phyloP scores from a whole-genome alignment of 2,888 invertebrate genomes.

The Automeris io region DNA sequence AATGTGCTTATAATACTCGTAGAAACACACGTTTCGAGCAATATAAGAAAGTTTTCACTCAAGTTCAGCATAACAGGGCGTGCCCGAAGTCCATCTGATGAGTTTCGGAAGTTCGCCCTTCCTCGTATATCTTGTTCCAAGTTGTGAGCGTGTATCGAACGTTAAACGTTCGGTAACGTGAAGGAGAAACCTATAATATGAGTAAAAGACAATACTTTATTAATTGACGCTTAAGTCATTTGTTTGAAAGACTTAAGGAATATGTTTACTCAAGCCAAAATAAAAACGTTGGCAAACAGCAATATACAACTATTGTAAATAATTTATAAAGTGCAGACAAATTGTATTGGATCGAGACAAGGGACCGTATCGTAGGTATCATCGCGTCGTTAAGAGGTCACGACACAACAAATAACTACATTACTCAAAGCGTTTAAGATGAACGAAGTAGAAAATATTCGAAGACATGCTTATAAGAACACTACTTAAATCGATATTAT shows the following conservation, averaged over 20 bases:
- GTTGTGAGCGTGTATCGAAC: conserved; percentile 42
- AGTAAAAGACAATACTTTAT: conserved; percentile 10
- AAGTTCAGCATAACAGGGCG: conserved; percentile 51
- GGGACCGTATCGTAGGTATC: background rate
- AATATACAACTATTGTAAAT: background rate
- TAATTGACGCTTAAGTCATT: background rate
- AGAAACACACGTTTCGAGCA: conserved; percentile 29
- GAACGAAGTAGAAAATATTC: background rate
- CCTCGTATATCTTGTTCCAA: conserved; percentile 42
- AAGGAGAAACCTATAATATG: too few relatives aligned
- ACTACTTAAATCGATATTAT: too few relatives aligned
- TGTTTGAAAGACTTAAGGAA: background rate
- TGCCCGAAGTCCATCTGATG: conserved; percentile 56
- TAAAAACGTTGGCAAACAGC: too few relatives aligned
- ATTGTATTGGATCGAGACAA: background rate
- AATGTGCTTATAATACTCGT: too few relatives aligned
- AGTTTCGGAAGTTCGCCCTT: conserved; percentile 62
- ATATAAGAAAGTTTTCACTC: conserved; percentile 56
- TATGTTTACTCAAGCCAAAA: background rate
- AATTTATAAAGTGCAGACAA: background rate
- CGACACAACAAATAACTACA: background rate
- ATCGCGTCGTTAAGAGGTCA: background rate
- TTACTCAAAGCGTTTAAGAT: background rate
- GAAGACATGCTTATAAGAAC: too few relatives aligned
- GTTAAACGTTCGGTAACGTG: conserved; percentile 27